Base-by-base conservation (phyloP, 2,113 vertebrate genomes). In the Oreotrochilus melanogaster region DNA sequence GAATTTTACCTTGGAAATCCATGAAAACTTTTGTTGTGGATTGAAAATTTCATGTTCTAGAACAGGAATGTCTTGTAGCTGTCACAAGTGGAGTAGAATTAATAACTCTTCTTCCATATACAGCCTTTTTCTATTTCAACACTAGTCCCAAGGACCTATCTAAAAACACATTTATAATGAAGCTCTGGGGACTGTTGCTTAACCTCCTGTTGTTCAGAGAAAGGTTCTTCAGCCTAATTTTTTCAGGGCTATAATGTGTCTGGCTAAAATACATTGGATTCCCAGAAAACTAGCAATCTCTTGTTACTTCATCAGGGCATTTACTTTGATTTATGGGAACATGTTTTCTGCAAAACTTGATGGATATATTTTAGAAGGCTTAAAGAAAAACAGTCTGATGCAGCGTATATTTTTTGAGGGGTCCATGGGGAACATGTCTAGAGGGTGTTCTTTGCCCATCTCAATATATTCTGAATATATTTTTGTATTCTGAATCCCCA, bases 41-140 rank as follows among this genome's bases (percentile, higher is more conserved):
- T 58, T 91, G 61, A 64, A 78, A 86, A 80, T 89, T 27, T 72
- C 39, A 23, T 22, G 14, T 18, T 42, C n/a, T 86, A 81, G 48
- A 66, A 50, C 4, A 47, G 23, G 17, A 19, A 86, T 31, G 19
- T 51, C 84, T 45, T 71, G 15, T 51, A 94, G 27, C 35, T 84
- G 22, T 62, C 66, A 70, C 3, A 50, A 80, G 62, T 78, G 9
- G 10, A 60, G 25, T 33, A 14, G 25, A 58, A 84, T 79, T 85
- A 53, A 3, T 31, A 51, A 17, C 12, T 31, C 39, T 76, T 90
- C 62, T 47, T 87, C 22, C 25, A 33, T 11, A 19, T 11, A 19
- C 5, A 19, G n/a, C 22, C 18, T 57, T 79, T 79, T 82, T 47
- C 30, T 7, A 62, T 42, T 37, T 81, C 18, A 61, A 27, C 7